These are phyloP conservation scores for Euwallacea fornicatus DNA, from an alignment of 1,140 invertebrate species.

Conservation along the genomic window DNA sequence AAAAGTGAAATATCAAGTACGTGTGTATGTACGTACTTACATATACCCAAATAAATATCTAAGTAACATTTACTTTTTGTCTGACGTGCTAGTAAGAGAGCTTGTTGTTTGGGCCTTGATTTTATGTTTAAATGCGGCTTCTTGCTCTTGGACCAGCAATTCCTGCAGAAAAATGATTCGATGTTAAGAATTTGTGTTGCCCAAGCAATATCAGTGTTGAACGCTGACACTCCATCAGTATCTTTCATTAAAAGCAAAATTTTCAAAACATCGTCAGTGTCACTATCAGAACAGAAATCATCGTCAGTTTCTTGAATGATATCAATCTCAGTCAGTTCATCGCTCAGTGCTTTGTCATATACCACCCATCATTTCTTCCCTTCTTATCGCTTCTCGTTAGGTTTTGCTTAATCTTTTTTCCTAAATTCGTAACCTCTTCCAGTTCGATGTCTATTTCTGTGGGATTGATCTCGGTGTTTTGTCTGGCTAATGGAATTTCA, in stretches of 20 bases:
- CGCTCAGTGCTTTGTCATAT: conserved; percentile 19
- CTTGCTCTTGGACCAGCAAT: conserved; percentile 18
- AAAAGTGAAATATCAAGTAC: no score
- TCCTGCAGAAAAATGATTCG: conserved; percentile 20
- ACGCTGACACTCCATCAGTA: conserved; percentile 16
- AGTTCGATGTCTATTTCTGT: conserved; percentile 22
- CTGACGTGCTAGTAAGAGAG: no score
- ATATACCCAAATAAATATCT: no score
- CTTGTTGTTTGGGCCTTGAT: conserved; percentile 5
- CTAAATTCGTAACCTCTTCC: conserved; percentile 16
- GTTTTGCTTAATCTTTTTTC: conserved; percentile 21
- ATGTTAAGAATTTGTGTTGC: conserved; percentile 10
- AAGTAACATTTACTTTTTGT: no score
- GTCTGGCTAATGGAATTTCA: conserved; percentile 19
- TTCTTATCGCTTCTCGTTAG: conserved; percentile 26
- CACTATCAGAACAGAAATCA: conserved; percentile 19
- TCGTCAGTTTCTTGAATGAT: conserved; percentile 25
- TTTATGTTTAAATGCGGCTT: conserved; percentile 22
- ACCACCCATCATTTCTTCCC: conserved; percentile 15
- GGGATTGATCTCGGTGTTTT: conserved; percentile 8
- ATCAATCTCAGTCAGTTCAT: conserved; percentile 19
- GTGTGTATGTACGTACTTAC: no score
- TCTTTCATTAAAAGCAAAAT: conserved; percentile 14
- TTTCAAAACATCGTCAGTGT: conserved; percentile 11
- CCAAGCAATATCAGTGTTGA: conserved; percentile 23